phyloP scores from a whole-genome alignment of 2,888 invertebrate species.

The Sericinus montela region DNA sequence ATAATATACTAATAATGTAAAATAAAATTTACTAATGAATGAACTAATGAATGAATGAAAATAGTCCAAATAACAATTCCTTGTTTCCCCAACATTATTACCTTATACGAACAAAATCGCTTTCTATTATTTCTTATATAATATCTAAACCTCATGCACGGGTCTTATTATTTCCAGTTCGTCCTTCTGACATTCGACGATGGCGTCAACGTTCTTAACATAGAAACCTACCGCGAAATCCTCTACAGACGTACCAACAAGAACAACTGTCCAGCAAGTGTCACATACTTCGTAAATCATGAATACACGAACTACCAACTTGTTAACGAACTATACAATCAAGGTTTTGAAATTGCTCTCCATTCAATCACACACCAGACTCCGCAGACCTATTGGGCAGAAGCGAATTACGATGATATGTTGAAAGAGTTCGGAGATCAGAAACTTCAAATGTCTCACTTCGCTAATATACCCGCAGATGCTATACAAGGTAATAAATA shows the following conservation, averaged over 20 bases:
- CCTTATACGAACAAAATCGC: too few relatives aligned
- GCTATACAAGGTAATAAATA: conserved; percentile 46
- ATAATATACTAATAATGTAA: too few relatives aligned
- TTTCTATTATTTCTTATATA: too few relatives aligned
- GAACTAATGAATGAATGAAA: too few relatives aligned
- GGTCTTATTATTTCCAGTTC: conserved; percentile 72
- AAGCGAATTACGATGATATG: conserved; percentile 68
- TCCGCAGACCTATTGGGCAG: conserved; percentile 77
- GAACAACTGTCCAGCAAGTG: conserved; percentile 80
- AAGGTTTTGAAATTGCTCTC: conserved; percentile 82
- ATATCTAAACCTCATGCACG: too few relatives aligned
- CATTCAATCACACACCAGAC: conserved; percentile 83
- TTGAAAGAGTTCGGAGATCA: conserved; percentile 80
- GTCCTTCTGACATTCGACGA: conserved; percentile 84
- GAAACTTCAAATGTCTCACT: conserved; percentile 62
- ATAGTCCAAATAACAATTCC: too few relatives aligned
- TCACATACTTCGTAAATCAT: conserved; percentile 85
- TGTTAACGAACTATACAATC: conserved; percentile 78
- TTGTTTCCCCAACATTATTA: too few relatives aligned
- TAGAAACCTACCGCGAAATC: conserved; percentile 70
- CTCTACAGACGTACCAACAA: conserved; percentile 78
- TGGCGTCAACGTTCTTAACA: conserved; percentile 76
- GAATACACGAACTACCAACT: conserved; percentile 84
- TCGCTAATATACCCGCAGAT: conserved; percentile 71
- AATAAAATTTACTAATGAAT: too few relatives aligned